Percentiles rank a stretch among this genome's conserved stretches.
phyloP scores from a whole-genome alignment of 2,888 invertebrate genomes.

The Dryococelus australis region DNA sequence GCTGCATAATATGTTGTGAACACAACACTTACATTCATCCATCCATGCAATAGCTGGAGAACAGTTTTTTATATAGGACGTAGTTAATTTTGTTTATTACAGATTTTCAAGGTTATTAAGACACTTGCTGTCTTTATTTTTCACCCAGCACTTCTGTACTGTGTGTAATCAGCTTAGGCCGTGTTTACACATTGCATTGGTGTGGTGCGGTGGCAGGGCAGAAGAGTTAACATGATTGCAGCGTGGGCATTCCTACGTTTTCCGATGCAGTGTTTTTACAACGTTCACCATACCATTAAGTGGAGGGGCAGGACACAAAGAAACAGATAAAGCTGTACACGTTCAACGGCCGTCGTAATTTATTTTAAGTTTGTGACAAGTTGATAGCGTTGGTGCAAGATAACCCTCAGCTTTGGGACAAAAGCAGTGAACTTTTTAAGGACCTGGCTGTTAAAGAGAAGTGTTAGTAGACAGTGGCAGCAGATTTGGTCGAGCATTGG shows the following conservation, averaged over 20 bases:
- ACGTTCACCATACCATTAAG: neutral
- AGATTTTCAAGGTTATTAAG: no score
- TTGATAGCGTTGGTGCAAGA: slow-evolving; percentile 2
- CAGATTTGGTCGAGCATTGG: neutral
- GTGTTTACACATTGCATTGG: no score
- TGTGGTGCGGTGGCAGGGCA: slow-evolving; percentile 13
- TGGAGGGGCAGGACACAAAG: neutral
- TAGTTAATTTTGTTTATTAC: no score
- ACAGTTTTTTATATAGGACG: no score
- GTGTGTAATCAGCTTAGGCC: no score
- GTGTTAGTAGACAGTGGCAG: neutral
- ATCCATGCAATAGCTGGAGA: no score
- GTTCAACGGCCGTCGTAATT: neutral
- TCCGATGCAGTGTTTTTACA: neutral
- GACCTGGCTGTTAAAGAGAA: neutral
- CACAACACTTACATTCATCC: no score
- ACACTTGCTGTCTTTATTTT: no score
- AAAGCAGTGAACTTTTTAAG: neutral
- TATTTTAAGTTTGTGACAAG: neutral
- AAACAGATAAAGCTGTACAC: neutral
- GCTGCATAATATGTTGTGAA: no score
- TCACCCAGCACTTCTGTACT: no score
- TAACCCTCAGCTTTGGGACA: slow-evolving; percentile 23
- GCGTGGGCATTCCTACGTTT: neutral
- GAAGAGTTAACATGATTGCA: slow-evolving; percentile 11